A percentile compares a stretch with the other conserved stretches of the same genome.
These are phyloP conservation scores for Fregata magnificens DNA, from an alignment of 2,113 vertebrate genomes.

Conservation along the genomic window DNA sequence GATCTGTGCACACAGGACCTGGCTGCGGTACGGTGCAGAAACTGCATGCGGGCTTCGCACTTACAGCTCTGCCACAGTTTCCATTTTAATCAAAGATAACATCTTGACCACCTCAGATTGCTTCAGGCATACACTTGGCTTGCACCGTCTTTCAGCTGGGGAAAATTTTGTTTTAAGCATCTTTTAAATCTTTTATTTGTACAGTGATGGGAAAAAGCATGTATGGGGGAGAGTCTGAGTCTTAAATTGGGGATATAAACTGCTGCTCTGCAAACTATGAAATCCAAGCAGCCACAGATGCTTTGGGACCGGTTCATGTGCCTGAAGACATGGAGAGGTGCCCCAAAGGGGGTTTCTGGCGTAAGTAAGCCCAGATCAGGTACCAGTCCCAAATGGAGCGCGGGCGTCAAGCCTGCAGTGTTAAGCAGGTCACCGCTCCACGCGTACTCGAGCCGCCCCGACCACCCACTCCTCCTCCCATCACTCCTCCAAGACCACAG, in stretches of 20 bases:
- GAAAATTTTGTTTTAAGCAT: neutral
- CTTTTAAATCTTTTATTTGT: neutral
- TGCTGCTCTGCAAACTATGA: neutral
- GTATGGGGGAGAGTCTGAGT: neutral
- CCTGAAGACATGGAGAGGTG: neutral
- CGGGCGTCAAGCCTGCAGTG: neutral
- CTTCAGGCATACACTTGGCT: neutral
- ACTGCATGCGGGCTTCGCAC: rapidly evolving
- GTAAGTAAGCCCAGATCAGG: neutral
- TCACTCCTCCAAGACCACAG: too few species aligned
- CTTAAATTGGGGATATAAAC: neutral
- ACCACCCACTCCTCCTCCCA: neutral
- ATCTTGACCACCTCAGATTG: neutral
- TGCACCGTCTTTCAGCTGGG: neutral
- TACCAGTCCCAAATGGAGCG: neutral
- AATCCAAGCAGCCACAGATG: neutral
- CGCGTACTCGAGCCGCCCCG: rapidly evolving
- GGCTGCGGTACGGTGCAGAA: neutral
- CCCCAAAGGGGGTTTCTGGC: neutral
- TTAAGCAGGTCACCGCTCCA: neutral
- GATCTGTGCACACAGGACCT: neutral
- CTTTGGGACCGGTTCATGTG: neutral
- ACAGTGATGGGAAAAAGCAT: neutral
- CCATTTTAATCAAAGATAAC: neutral
- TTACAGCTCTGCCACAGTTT: neutral